Base-by-base conservation (phyloP, 2,888 invertebrate genomes). In the Agrypnus murinus region DNA sequence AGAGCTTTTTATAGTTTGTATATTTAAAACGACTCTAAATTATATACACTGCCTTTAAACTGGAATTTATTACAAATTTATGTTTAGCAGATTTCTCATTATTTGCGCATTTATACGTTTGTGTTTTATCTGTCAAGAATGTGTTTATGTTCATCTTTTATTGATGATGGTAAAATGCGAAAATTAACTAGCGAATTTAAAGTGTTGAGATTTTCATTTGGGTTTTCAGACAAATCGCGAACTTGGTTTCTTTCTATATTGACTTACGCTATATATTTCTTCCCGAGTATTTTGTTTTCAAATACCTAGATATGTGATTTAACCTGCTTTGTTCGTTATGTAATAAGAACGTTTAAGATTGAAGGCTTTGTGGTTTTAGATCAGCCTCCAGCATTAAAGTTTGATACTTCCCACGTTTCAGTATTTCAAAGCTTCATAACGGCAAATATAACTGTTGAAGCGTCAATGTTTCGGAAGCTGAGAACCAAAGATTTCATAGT, bases 1-100 rank as follows among this genome's bases (percentile, higher is more conserved):
- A 25, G 62, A 19, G 46, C 46, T 63, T 63, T 63, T 63, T 63
- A 63, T 46, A 38, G 62, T 63, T 63, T 63, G 62, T 63, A 48
- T 63, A 63, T 63, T 63, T 63, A 34, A 63, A 50, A 63, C 48
- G 14, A 19, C 36, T 15, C 15, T 48, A 48, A 63, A 63, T 63
- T 63, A 63, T 63, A 59, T 48, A 63, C 62, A 63, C 10, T 15
- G 45, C 32, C 45, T 60, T 46, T 34, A 50, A 10, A 57, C 19
- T n/a, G 19, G 40, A 40, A 57, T 57, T 57, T 57, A 57, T 57
- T 57, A 17, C 57, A 14, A 19, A 57, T 38, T 57, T 57, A 57
- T 57, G 57, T 32, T n/a, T 36, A 50, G 50, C 50, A 50, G 50
- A 50, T 57, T 57, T 57, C n/a, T n/a, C 57, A 15, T 57, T 57